Conservation (phyloP, 2,888 invertebrate species). For the Tineola bisselliella region DNA sequence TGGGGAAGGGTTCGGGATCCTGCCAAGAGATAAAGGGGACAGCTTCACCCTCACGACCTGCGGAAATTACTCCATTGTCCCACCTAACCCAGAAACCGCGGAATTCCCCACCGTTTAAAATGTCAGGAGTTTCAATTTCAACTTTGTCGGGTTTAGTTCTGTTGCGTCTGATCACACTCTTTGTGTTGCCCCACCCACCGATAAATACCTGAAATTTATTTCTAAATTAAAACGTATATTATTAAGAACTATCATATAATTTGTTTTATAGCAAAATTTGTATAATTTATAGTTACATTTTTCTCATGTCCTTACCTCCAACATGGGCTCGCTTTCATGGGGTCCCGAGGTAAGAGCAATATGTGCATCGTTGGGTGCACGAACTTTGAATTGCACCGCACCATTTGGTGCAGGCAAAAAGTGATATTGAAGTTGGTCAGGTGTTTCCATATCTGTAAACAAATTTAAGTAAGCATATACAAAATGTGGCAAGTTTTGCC, state of each 20-base stretch:
- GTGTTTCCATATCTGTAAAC: constrained; percentile 76
- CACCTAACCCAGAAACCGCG: constrained; percentile 88
- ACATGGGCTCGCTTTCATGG: constrained; percentile 78
- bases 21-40: constrained; percentile 78
- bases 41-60: constrained; percentile 77
- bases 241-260: too few species aligned
- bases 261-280: constrained; percentile 6
- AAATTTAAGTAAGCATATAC: background rate
- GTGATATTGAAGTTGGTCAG: constrained; percentile 83
- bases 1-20: constrained; percentile 75
- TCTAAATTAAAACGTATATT: background rate
- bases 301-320: constrained; percentile 69
- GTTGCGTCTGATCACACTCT: constrained; percentile 85
- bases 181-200: constrained; percentile 88
- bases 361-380: constrained; percentile 85
- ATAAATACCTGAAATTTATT: constrained; percentile 72
- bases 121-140: constrained; percentile 75
- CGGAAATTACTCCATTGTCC: constrained; percentile 74
- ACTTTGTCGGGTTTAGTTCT: constrained; percentile 78
- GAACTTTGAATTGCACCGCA: constrained; percentile 80
- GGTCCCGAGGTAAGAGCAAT: constrained; percentile 79
- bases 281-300: constrained; percentile 14
- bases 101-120: constrained; percentile 77
- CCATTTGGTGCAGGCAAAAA: constrained; percentile 79
- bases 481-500: too few species aligned